Percentiles rank a stretch among this genome's conserved stretches.
Evolutionary conservation across 1,140 invertebrate genomes (phyloP).

Genomic region (Ladona fulva): DNA sequence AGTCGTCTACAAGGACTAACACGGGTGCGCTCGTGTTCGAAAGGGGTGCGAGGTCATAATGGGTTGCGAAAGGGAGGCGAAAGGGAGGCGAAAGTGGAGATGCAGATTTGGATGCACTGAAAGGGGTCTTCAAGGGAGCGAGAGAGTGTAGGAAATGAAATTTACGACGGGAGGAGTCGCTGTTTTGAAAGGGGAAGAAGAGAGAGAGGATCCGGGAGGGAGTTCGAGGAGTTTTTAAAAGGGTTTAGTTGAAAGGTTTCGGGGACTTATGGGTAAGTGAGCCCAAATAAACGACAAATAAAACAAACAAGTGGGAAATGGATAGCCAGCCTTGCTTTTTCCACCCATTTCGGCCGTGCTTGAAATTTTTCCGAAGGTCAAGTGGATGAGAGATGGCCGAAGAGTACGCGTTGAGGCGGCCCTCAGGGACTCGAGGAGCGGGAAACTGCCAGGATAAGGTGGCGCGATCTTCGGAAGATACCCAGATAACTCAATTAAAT

Average conservation of each 20-base stretch:
- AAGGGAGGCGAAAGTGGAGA: background rate
- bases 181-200: background rate
- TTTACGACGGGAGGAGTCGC: slow-evolving; percentile 6
- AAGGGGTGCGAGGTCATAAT: background rate
- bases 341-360: background rate
- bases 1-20: too few species aligned
- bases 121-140: background rate
- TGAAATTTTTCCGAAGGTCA: slow-evolving; percentile 9
- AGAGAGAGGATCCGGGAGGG: background rate
- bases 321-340: background rate
- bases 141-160: background rate
- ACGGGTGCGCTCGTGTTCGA: background rate
- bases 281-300: slow-evolving; percentile 5
- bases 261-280: background rate
- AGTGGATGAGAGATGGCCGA: background rate
- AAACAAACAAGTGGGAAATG: slow-evolving; percentile 1
- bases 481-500: too few species aligned
- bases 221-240: background rate
- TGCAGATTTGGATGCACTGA: background rate
- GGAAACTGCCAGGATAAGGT: too few species aligned
- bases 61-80: background rate
- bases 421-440: too few species aligned
- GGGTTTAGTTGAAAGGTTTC: background rate
- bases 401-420: background rate
- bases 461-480: too few species aligned